phyloP scores from a whole-genome alignment of 2,888 invertebrate genomes.

The Protophormia terraenovae region DNA sequence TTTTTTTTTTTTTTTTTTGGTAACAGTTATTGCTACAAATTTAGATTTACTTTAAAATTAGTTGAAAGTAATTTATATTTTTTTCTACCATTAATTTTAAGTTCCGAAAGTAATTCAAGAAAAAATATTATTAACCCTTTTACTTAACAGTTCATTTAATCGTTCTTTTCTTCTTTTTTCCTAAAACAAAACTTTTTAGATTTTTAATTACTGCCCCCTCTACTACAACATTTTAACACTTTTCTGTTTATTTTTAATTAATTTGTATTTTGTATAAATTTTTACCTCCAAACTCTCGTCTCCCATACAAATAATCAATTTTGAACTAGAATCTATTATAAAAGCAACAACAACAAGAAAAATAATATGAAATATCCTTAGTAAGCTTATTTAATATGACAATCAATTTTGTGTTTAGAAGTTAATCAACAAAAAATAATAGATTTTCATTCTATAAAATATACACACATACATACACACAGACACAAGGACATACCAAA shows the following conservation, averaged over 20 bases:
- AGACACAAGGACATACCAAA: no score
- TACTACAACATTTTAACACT: background rate
- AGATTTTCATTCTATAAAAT: background rate
- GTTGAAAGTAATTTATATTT: no score
- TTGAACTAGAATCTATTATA: constrained; percentile 22
- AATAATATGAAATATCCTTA: constrained; percentile 32
- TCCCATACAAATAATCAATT: constrained; percentile 28
- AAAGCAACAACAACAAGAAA: background rate
- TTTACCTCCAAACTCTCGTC: background rate
- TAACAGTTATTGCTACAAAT: no score
- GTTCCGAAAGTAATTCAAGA: no score
- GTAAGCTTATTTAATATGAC: constrained; percentile 60
- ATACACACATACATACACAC: background rate
- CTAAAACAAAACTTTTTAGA: background rate
- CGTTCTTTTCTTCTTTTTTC: background rate
- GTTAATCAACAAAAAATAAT: constrained; percentile 64
- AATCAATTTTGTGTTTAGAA: constrained; percentile 63
- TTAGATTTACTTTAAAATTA: no score
- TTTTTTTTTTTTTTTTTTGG: no score
- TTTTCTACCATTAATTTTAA: no score
- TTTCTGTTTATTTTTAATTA: constrained; percentile 64
- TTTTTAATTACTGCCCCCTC: background rate
- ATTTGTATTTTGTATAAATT: constrained; percentile 46
- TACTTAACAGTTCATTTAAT: background rate
- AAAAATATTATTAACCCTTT: background rate